Base-by-base conservation (phyloP, 2,113 vertebrate genomes). In the Mastomys coucha region DNA sequence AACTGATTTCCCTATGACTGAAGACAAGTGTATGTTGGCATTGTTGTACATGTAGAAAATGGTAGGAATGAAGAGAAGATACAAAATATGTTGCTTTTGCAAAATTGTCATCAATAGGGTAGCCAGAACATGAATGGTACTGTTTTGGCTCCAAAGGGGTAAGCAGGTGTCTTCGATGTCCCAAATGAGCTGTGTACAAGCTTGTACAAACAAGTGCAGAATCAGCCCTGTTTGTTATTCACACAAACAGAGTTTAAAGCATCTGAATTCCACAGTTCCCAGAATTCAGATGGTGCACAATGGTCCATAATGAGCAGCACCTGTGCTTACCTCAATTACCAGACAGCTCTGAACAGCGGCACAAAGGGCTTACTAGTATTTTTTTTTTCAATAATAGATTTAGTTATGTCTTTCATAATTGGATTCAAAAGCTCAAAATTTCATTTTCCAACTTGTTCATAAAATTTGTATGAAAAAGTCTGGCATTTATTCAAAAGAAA, bases 281-380 rank as follows among this genome's bases (percentile, higher is more conserved):
- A 98, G 98, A 98, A 99, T 98, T 99, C 98, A 98, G 98, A 98
- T 98, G 98, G 98, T 56, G 93, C 98, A 99, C 99, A 99, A 99
- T 99, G 98, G 98, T 94, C 98, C 97, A 89, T 99, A 99, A 99
- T 99, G 98, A 99, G 98, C 97, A 98, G 97, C 99, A 99, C 99
- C 99, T 99, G 99, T 98, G 98, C 98, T 98, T 98, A 99, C 98
- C 98, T 99, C 98, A 98, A 98, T 99, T 99, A 98, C 98, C 93
- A 91, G 97, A 96, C 96, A 91, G 96, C 97, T 97, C 96, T 20
- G 58, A 98, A 98, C 98, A 98, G 98, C 94, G 56, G 98, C 97
- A 97, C 98, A 98, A 98, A 98, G 98, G 97, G 97, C 97, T 98
- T 98, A 97, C 97, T 98, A 97, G 98, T 45, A 98, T 95, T 98